Base-by-base conservation (phyloP, 2,113 vertebrate genomes). In the cattle (Bos taurus) region DNA sequence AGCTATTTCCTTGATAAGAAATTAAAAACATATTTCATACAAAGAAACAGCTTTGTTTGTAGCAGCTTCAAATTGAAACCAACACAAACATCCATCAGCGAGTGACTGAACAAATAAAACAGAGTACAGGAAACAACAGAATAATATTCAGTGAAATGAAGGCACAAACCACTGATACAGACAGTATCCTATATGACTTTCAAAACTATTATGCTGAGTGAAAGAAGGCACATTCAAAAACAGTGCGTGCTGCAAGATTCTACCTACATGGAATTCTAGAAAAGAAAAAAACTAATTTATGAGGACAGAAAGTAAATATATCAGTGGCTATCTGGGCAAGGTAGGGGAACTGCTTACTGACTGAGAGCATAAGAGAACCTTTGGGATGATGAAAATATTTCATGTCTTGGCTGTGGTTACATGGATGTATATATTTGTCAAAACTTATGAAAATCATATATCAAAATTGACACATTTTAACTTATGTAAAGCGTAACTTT, bases 381-480 rank as follows among this genome's bases (percentile, higher is more conserved):
- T 94, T 8, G 43, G 40, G 56, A 87, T 83, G 25, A n/a, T 28
- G 26, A 50, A 54, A 95, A 92, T 60, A 78, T 10, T 60, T 93
- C 30, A 9, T 46, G 17, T 33, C 48, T 95, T 96, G 40, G 23
- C 56, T 93, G 62, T 93, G 67, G 81, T 71, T 93, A 86, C 30
- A 15, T 52, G 28, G 19, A 13, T 54, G 17, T 60, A 56, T n/a
- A 59, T 10, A 46, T 59, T 92, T 95, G 85, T 85, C 62, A 85
- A 88, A 92, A 64, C 33, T 74, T 78, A 95, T 85, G 46, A 62
- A 57, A 71, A 85, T 25, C 74, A 7, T 80, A 71, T 91, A 64
- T 64, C 93, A 40, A 94, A 93, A 81, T 81, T 50, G 64, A 93
- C 48, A 14, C 33, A 96, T 43, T 94, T 95, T 62, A 52, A 90